These are phyloP conservation scores for Ormia ochracea DNA, from an alignment of 2,888 invertebrate genomes.

Conservation along the genomic window DNA sequence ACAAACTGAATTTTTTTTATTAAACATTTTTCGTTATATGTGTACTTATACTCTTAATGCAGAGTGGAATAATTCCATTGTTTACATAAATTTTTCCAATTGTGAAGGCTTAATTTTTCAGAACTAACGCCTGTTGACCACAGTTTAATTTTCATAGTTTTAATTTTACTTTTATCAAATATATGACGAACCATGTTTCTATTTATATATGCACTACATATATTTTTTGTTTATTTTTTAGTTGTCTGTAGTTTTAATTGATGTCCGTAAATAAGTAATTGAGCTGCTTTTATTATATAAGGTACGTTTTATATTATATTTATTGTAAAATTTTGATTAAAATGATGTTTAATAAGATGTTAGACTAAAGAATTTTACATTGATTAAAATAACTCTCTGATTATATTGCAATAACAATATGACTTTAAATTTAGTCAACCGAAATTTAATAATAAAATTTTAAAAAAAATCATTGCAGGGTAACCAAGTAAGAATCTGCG, in stretches of 20 bases:
- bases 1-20: neutral
- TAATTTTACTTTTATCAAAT: neutral
- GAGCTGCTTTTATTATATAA: neutral
- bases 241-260: neutral
- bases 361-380: conserved; percentile 63
- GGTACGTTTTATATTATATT: neutral
- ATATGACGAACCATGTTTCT: neutral
- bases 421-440: neutral
- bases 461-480: conserved; percentile 24
- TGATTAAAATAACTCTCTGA: conserved; percentile 54
- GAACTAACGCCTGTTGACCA: no score
- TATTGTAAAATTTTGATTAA: neutral
- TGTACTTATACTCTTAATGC: no score
- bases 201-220: no score
- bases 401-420: neutral
- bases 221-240: neutral
- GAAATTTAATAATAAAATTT: neutral
- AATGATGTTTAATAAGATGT: conserved; percentile 64
- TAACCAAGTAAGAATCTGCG: neutral
- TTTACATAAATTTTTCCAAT: no score
- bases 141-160: no score
- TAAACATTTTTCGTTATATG: no score
- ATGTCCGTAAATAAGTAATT: neutral
- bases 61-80: no score
- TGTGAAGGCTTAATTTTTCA: no score